Conservation (phyloP, 2,888 invertebrate genomes). For the Spodoptera picta region DNA sequence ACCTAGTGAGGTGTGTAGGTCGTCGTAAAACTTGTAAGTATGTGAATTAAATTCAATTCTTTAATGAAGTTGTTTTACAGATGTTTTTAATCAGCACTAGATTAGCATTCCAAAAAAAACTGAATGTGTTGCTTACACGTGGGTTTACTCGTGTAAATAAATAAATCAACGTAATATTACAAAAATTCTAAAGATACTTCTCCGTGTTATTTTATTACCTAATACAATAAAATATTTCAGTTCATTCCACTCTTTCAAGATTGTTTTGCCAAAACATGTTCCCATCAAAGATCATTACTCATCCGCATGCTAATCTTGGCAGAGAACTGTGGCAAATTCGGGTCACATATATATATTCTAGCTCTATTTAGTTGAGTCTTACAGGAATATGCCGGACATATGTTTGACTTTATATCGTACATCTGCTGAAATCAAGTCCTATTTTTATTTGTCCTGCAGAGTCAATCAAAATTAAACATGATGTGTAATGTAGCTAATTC, state of each 20-base stretch:
- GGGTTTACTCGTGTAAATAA: constrained; percentile 24
- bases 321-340: constrained; percentile 71
- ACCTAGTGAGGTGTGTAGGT: constrained; percentile 2
- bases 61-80: constrained; percentile 6
- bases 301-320: constrained; percentile 76
- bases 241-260: constrained; percentile 43
- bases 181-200: background rate
- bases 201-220: constrained; percentile 23
- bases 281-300: constrained; percentile 63
- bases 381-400: constrained; percentile 62
- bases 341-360: constrained; percentile 70
- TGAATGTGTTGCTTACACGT: constrained; percentile 18
- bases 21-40: constrained; percentile 24
- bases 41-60: constrained; percentile 29
- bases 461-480: too few relatives aligned
- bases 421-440: constrained; percentile 33
- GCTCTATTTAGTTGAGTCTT: constrained; percentile 60
- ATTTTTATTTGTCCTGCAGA: background rate
- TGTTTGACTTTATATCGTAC: constrained; percentile 49
- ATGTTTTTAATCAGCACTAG: constrained; percentile 13
- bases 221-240: constrained; percentile 37
- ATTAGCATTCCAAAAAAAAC: constrained; percentile 27
- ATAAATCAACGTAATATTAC: constrained; percentile 9
- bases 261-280: constrained; percentile 60
- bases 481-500: too few relatives aligned